These are phyloP conservation scores for Prorops nasuta DNA, from an alignment of 1,140 invertebrate genomes.

Conservation along the genomic window DNA sequence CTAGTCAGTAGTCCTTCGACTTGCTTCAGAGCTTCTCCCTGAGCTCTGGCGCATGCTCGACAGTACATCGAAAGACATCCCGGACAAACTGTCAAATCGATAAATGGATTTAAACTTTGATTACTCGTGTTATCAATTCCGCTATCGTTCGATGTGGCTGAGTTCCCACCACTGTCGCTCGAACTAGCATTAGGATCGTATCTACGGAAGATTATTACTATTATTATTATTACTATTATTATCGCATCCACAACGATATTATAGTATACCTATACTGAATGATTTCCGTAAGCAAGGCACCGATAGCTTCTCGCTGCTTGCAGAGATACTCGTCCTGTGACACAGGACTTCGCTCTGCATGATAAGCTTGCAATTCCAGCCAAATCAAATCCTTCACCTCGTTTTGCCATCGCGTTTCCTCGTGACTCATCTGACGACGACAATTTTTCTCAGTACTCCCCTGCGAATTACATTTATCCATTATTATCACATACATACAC, in stretches of 20 bases:
- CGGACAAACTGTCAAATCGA: constrained; percentile 35
- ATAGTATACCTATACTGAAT: constrained; percentile 69
- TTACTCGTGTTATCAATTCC: constrained; percentile 10
- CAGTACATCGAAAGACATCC: constrained; percentile 74
- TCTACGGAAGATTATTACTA: no score
- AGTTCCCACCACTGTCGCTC: constrained; percentile 7
- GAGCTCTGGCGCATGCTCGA: constrained; percentile 64
- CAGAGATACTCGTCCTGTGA: constrained; percentile 79
- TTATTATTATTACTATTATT: no score
- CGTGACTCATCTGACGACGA: constrained; percentile 68
- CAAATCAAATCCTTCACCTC: constrained; percentile 86
- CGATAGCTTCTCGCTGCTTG: constrained; percentile 69
- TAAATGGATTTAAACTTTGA: constrained; percentile 33
- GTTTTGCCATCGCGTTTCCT: constrained; percentile 84
- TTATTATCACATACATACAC: background rate
- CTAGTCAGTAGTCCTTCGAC: constrained; percentile 70
- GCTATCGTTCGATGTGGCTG: constrained; percentile 20
- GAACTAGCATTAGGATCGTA: constrained; percentile 27
- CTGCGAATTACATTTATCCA: constrained; percentile 6
- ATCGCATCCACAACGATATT: background rate
- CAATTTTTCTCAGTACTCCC: constrained; percentile 35
- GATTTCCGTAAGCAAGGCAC: constrained; percentile 70
- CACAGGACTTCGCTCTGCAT: constrained; percentile 68
- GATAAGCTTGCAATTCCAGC: constrained; percentile 83
- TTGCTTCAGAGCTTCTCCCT: constrained; percentile 71